Evolutionary conservation across 1,140 invertebrate species (phyloP).

Genomic region (Ips typographus): DNA sequence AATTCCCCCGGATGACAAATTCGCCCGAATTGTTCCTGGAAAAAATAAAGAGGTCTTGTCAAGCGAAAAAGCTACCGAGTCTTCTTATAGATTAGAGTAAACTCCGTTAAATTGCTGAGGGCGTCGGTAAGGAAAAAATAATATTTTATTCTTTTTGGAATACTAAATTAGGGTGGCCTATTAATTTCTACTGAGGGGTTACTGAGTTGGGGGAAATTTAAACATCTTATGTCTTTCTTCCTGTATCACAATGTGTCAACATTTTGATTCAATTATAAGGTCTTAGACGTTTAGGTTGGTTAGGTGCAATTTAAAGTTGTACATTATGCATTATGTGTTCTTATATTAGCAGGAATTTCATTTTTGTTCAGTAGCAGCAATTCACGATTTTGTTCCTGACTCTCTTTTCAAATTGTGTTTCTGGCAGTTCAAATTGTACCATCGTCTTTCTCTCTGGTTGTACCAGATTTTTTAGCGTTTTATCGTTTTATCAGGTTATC

Average conservation of each 20-base stretch:
- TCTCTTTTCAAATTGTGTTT: too few species aligned
- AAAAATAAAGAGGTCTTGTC: conserved; percentile 36
- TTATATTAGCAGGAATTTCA: too few species aligned
- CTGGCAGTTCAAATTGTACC: too few species aligned
- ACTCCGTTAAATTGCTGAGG: conserved; percentile 34
- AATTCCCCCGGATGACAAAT: conserved; percentile 37
- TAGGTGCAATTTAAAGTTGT: too few species aligned
- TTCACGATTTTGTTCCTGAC: too few species aligned
- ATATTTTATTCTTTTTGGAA: conserved; percentile 31
- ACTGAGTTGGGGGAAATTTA: conserved; percentile 4
- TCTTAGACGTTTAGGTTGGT: too few species aligned
- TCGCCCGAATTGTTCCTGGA: conserved; percentile 31
- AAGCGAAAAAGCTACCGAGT: conserved; percentile 38
- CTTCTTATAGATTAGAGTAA: conserved; percentile 39
- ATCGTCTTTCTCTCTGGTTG: too few species aligned
- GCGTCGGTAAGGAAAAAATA: conserved; percentile 30
- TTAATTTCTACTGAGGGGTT: conserved; percentile 16
- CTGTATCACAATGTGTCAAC: not conserved
- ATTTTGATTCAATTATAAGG: too few species aligned
- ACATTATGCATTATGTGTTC: too few species aligned
- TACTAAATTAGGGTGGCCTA: conserved; percentile 30
- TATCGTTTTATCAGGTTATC: too few species aligned
- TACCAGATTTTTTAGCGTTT: too few species aligned
- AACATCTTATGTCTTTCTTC: conserved; percentile 5
- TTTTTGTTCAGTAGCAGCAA: too few species aligned